Conservation (phyloP, 2,797 vertebrate genomes). For the Alosa sapidissima region DNA sequence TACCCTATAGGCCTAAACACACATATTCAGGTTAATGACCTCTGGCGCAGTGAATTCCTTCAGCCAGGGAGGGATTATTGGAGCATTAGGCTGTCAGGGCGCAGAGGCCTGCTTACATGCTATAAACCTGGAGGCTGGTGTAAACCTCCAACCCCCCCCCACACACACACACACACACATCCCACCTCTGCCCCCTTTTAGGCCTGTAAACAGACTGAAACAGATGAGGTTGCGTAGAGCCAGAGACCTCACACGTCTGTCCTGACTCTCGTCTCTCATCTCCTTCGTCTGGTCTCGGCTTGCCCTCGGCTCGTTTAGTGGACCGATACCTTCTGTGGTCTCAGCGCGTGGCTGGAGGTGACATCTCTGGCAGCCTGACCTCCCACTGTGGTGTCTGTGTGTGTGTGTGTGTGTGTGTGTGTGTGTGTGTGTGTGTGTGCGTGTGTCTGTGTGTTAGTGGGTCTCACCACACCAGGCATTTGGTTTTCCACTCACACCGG, state of each 20-base stretch:
- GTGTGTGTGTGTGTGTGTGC: conserved; percentile 19
- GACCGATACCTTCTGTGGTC: not conserved
- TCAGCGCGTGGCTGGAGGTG: not conserved
- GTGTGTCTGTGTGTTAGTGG: not conserved
- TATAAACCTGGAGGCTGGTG: conserved; percentile 44
- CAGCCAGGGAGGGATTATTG: conserved; percentile 37
- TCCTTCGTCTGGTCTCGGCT: not conserved
- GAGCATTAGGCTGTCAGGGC: conserved; percentile 34
- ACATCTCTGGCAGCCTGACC: not conserved
- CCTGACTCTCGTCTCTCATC: not conserved
- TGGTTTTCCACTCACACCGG: not conserved
- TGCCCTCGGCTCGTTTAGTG: too few relatives aligned
- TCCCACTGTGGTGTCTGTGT: not conserved
- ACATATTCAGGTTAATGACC: conserved; percentile 44
- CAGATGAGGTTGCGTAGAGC: not conserved
- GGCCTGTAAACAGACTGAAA: not conserved
- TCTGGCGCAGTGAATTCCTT: conserved; percentile 45
- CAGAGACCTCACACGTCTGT: conserved; percentile 1
- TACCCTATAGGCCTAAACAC: conserved; percentile 39
- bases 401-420: conserved; percentile 8
- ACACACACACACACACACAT: conserved; percentile 3
- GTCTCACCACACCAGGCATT: not conserved
- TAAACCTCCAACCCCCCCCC: conserved; percentile 44
- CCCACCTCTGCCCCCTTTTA: not conserved
- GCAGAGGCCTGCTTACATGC: conserved; percentile 40